These are phyloP conservation scores for Reinhardtius hippoglossoides DNA, from an alignment of 2,113 vertebrate genomes.

Conservation along the genomic window DNA sequence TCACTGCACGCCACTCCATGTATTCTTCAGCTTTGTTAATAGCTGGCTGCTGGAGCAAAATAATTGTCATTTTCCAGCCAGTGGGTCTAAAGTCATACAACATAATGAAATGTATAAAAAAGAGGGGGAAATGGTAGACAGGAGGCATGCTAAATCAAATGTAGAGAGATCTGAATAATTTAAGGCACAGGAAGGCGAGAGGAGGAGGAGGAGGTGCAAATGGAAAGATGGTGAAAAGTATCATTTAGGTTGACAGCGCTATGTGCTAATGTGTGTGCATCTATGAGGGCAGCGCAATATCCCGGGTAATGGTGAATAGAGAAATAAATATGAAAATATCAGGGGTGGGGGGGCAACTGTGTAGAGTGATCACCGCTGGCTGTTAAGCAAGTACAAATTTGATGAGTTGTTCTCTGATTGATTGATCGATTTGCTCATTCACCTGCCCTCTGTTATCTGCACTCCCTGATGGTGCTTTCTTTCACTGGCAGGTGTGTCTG, in stretches of 20 bases:
- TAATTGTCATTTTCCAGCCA: slow-evolving; percentile 89
- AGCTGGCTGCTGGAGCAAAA: slow-evolving; percentile 86
- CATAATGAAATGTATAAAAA: slow-evolving; percentile 88
- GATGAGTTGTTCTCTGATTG: slow-evolving; percentile 61
- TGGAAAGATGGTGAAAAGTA: slow-evolving; percentile 83
- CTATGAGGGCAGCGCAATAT: slow-evolving; percentile 74
- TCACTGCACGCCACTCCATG: slow-evolving; percentile 72
- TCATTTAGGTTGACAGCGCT: slow-evolving; percentile 84
- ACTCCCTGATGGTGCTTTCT: slow-evolving; percentile 48
- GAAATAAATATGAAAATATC: slow-evolving; percentile 73
- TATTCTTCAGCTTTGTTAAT: slow-evolving; percentile 84
- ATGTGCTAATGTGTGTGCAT: slow-evolving; percentile 80
- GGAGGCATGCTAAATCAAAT: slow-evolving; percentile 86
- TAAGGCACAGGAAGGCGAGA: slow-evolving; percentile 81
- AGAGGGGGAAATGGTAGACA: slow-evolving; percentile 80
- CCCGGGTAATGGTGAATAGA: slow-evolving; percentile 63
- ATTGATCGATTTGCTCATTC: slow-evolving; percentile 55
- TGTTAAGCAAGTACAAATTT: slow-evolving; percentile 62
- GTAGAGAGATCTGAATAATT: slow-evolving; percentile 87
- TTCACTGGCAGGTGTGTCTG: slow-evolving; percentile 68
- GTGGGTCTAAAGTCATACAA: slow-evolving; percentile 87
- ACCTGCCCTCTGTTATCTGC: slow-evolving; percentile 33
- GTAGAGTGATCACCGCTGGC: slow-evolving; percentile 48
- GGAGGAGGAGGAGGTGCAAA: slow-evolving; percentile 78
- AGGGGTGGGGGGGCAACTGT: background rate